A percentile compares a stretch with the other conserved stretches of the same genome.
These are phyloP conservation scores for Terrapene triunguis DNA, from an alignment of 2,113 vertebrate genomes.

Conservation along the genomic window DNA sequence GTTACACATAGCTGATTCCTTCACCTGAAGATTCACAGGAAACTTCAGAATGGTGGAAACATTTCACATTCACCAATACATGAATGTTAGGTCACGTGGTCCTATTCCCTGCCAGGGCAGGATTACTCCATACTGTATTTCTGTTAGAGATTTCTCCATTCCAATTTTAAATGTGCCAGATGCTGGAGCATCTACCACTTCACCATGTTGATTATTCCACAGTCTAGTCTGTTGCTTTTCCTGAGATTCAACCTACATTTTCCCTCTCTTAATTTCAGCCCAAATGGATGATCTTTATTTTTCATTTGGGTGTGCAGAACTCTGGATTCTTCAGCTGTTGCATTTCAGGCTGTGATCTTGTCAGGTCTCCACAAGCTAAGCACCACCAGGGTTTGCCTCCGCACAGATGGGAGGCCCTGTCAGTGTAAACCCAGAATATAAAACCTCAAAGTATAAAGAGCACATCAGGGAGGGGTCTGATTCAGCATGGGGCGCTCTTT, in stretches of 20 bases:
- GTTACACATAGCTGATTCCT: neutral
- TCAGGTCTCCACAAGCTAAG: fast-evolving
- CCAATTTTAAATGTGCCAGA: neutral
- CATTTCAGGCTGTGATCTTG: neutral
- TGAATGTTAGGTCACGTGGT: neutral
- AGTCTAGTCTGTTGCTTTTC: neutral
- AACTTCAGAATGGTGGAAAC: neutral
- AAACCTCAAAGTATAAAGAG: neutral
- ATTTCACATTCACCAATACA: neutral
- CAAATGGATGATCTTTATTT: neutral
- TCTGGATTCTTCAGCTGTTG: neutral
- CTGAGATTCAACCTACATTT: neutral
- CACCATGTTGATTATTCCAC: neutral
- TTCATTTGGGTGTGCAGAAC: neutral
- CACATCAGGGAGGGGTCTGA: neutral
- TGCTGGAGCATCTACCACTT: neutral
- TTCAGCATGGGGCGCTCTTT: constrained; percentile 1
- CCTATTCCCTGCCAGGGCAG: neutral
- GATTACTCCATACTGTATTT: neutral
- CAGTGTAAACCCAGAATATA: neutral
- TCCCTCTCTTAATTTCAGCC: neutral
- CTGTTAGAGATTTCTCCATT: neutral
- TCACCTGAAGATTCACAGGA: fast-evolving
- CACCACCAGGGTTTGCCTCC: neutral
- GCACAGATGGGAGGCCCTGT: neutral